Percentiles rank a stretch among this genome's conserved stretches.
Evolutionary conservation across 2,113 vertebrate species (phyloP).

Genomic region (Anarrhichthys ocellatus): DNA sequence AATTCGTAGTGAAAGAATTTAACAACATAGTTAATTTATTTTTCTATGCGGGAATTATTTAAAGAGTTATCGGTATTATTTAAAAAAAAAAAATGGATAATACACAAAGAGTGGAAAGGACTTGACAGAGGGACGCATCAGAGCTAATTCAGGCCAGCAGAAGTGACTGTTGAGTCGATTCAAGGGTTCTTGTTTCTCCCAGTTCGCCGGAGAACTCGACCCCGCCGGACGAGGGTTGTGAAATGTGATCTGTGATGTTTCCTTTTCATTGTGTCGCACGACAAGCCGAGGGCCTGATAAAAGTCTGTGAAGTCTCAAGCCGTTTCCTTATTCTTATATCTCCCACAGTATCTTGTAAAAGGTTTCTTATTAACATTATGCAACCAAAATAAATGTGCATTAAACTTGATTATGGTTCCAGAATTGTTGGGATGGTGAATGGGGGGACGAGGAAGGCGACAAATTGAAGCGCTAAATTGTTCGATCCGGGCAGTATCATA

Average conservation of each 20-base stretch:
- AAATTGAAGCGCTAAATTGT: constrained; percentile 62
- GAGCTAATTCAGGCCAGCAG: constrained; percentile 61
- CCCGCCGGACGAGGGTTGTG: constrained; percentile 61
- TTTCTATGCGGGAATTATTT: constrained; percentile 87
- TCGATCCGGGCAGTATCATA: constrained; percentile 73
- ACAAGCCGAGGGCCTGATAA: constrained; percentile 70
- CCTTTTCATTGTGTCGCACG: constrained; percentile 74
- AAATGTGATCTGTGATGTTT: constrained; percentile 70
- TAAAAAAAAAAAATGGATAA: constrained; percentile 76
- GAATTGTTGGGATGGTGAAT: constrained; percentile 53
- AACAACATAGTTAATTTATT: constrained; percentile 87
- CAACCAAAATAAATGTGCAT: constrained; percentile 90
- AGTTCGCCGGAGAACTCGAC: constrained; percentile 66
- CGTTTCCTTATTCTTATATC: constrained; percentile 82
- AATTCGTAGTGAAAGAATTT: constrained; percentile 78
- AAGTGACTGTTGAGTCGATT: constrained; percentile 62
- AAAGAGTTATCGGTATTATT: constrained; percentile 83
- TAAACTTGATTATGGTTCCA: constrained; percentile 81
- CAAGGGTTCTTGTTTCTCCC: constrained; percentile 56
- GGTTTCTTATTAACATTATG: constrained; percentile 85
- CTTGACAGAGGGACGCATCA: constrained; percentile 64
- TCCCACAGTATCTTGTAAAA: constrained; percentile 84
- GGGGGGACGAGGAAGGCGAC: background rate
- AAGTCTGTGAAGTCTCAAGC: constrained; percentile 73
- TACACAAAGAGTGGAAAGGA: constrained; percentile 57